Evolutionary conservation across 2,113 vertebrate genomes (phyloP), one percentile per base, ranked within the genome.

Genomic region (Amblyopsis rosae): DNA sequence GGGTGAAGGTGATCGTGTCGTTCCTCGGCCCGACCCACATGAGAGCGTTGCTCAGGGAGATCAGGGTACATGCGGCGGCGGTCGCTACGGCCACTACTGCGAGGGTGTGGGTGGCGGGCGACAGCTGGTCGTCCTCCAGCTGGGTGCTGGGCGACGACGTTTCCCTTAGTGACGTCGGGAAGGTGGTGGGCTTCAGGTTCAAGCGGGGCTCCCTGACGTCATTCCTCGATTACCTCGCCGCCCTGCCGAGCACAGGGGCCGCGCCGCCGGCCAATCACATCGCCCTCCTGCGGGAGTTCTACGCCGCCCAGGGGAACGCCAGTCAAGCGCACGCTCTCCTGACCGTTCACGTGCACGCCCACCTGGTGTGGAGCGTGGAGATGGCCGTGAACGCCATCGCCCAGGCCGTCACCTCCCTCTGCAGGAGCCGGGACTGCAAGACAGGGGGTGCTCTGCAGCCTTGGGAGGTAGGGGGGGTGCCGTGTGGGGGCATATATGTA

Each of bases 31-130:
- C 93, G 13, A 76, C 81, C 61, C 93, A 95, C 2, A 93, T 96
- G 82, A 84, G 26, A 79, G 33, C 50, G 67, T 57, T 98, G 3
- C 95, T 93, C 83, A 57, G 76, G 48, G 89, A 92, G 76, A 88
- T 95, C 41, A 79, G 33, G 46, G 10, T n/a, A 5, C 56, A 71
- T 45, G n/a, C 1, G 0, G 17, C 3, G 65, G 47, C 32, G 1
- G 82, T 86, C 19, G 70, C 59, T 80, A 57, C 46, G 80, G 1
- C 50, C 11, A 45, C 92, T 0, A 87, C 94, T 71, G 90, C 79
- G 41, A 95, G 93, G 83, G 80, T 94, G 9, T 97, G 96, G 95
- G 87, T 98, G 83, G 96, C 94, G n/a, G 95, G 94, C 53, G 95
- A 96, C 74, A 93, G 88, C 26, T 98, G 95, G 96, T 95, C 95